Evolutionary conservation across 1,140 invertebrate species (phyloP), one percentile per base, ranked within the genome.

Genomic region (Telenomus remus): DNA sequence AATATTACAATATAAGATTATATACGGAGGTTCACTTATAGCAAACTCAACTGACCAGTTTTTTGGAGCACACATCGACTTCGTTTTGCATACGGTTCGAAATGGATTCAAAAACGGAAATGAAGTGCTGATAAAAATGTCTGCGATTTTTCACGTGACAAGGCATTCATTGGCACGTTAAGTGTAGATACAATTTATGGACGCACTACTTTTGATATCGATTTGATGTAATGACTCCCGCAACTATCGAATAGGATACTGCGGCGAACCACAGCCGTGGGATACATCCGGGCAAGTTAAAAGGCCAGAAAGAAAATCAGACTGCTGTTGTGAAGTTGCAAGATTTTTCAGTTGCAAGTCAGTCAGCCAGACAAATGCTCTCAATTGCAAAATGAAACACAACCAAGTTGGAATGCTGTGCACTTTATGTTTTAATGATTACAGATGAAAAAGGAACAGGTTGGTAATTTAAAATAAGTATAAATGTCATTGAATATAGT

Each of bases 191-290:
- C 48, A 43, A 12, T 47, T 76, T 65, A 54, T 42, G 6, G 19
- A 27, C 6, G 55, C 34, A 12, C 43, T 44, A 66, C 39, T 74
- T 60, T 65, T 56, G 55, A 55, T 76, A 70, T 60, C 72, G 55
- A 69, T 64, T 68, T 64, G 54, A 69, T 59, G 51, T 68, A 75
- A 75, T 75, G 57, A 75, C 64, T 68, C 64, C 37, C 57, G 71
- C 51, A 72, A 54, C 54, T 74, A 61, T 66, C 51, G 56, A n/a
- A 61, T 68, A 74, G 71, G 57, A 75, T 75, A 68, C 54, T 69
- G 72, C 53, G 72, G 72, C 54, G 7, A 57, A 68, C 72, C 72
- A 48, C 72, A 75, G 57, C 39, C 47, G 59, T 46, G 57, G 33
- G 50, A 59, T 68, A 68, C 57, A 74, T 74, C 71, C 71, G 71